Evolutionary conservation across 1,140 invertebrate species (phyloP).

Genomic region (Caerostris extrusa): DNA sequence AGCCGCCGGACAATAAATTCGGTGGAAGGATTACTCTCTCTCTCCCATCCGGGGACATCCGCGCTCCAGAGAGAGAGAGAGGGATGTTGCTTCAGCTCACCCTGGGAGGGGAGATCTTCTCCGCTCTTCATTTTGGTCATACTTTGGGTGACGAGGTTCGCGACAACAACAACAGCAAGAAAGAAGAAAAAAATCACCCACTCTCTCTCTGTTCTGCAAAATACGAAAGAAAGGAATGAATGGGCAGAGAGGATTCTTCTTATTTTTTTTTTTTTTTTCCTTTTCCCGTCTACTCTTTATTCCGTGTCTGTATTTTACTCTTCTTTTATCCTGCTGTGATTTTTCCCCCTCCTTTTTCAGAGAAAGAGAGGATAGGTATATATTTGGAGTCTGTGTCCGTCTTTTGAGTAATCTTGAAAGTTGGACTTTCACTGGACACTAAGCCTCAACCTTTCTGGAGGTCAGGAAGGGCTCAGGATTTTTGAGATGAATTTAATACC

Average conservation of each 20-base stretch:
- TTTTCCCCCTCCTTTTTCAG: background rate
- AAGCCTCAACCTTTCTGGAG: constrained; percentile 43
- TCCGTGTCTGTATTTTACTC: background rate
- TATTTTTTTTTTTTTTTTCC: background rate
- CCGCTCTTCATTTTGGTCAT: constrained; percentile 74
- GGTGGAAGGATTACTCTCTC: constrained; percentile 61
- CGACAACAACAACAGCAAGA: constrained; percentile 45
- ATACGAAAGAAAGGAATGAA: constrained; percentile 69
- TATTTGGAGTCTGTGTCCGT: constrained; percentile 20
- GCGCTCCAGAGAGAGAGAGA: background rate
- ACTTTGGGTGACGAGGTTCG: constrained; percentile 72
- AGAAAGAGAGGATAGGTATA: background rate
- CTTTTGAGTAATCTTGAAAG: constrained; percentile 55
- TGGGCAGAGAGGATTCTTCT: constrained; percentile 30
- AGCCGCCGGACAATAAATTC: constrained; percentile 75
- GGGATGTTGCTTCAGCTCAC: constrained; percentile 65
- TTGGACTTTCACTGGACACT: constrained; percentile 39
- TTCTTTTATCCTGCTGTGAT: background rate
- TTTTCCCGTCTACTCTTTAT: constrained; percentile 29
- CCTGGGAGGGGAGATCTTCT: constrained; percentile 56
- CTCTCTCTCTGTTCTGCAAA: background rate
- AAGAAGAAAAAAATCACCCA: background rate
- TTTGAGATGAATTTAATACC: constrained; percentile 59
- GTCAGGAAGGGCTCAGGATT: constrained; percentile 40
- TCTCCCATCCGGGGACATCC: background rate